Percentiles rank a stretch among this genome's conserved stretches.
Evolutionary conservation across 1,140 invertebrate genomes (phyloP).

Genomic region (Bradynema listronoti): DNA sequence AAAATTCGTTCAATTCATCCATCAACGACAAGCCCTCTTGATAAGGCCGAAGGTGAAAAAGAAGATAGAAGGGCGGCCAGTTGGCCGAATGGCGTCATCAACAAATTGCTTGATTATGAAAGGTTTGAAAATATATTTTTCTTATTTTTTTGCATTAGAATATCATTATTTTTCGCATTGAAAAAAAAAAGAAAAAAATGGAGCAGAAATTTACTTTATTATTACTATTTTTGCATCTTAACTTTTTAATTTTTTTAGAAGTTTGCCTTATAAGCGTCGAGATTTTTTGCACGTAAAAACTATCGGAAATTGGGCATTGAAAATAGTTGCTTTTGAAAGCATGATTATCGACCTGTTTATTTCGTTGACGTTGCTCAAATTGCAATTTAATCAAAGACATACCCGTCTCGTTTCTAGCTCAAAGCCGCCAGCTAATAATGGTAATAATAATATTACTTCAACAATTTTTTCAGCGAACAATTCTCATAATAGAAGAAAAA

Average conservation of each 20-base stretch:
- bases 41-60: neutral
- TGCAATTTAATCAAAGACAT: constrained; percentile 22
- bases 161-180: constrained; percentile 4
- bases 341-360: constrained; percentile 42
- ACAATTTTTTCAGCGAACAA: no score
- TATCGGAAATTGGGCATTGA: constrained; percentile 16
- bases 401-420: neutral
- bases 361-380: constrained; percentile 33
- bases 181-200: constrained; percentile 2
- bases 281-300: constrained; percentile 22
- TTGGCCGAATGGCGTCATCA: constrained; percentile 32
- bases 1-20: no score
- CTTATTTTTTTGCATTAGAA: neutral
- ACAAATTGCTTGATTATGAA: constrained; percentile 41
- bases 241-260: constrained; percentile 17
- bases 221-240: no score
- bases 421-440: no score
- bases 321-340: constrained; percentile 28
- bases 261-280: neutral
- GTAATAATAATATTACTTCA: no score
- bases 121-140: constrained; percentile 19
- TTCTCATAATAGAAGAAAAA: no score
- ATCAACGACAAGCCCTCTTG: constrained; percentile 1
- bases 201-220: neutral
- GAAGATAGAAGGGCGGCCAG: neutral